Percentiles rank a stretch among this genome's conserved stretches.
Conservation (phyloP, 30 jellyfish, hydroid and myxozoan genomes). For the Nemopilema nomurai region DNA sequence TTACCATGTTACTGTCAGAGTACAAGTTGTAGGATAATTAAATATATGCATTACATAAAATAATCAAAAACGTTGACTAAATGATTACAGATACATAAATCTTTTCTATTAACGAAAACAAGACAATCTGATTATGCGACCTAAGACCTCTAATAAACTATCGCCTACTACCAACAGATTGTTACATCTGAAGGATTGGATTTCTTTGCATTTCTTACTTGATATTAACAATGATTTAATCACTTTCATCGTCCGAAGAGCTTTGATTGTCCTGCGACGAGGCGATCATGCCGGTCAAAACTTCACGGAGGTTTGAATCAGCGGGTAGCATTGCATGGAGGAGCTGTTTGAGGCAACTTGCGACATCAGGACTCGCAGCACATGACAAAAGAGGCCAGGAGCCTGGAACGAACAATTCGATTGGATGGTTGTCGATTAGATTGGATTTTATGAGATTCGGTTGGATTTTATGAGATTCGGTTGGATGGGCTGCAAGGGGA, state of each 20-base stretch:
- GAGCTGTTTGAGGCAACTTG: constrained; percentile 74
- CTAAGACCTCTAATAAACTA: no score
- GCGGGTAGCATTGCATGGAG: constrained; percentile 81
- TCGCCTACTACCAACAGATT: not conserved
- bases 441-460: no score
- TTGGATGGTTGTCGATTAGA: no score
- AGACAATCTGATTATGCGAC: no score
- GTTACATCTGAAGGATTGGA: not conserved
- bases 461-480: no score
- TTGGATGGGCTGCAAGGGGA: no score
- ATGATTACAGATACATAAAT: no score
- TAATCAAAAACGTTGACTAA: no score
- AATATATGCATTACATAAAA: no score
- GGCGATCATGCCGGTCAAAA: constrained; percentile 17
- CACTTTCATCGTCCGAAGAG: constrained; percentile 4
- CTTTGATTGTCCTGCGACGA: constrained; percentile 14
- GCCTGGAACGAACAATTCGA: constrained; percentile 42
- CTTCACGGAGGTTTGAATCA: constrained; percentile 7
- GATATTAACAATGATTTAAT: not conserved
- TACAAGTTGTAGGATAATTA: no score
- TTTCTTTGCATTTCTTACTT: not conserved
- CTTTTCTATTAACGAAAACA: no score
- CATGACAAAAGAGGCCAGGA: constrained; percentile 73
- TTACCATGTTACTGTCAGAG: no score
- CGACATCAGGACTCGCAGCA: constrained; percentile 80